Percentiles rank a stretch among this genome's conserved stretches.
Conservation (phyloP, 1,140 invertebrate species). For the Ceratina japonica region DNA sequence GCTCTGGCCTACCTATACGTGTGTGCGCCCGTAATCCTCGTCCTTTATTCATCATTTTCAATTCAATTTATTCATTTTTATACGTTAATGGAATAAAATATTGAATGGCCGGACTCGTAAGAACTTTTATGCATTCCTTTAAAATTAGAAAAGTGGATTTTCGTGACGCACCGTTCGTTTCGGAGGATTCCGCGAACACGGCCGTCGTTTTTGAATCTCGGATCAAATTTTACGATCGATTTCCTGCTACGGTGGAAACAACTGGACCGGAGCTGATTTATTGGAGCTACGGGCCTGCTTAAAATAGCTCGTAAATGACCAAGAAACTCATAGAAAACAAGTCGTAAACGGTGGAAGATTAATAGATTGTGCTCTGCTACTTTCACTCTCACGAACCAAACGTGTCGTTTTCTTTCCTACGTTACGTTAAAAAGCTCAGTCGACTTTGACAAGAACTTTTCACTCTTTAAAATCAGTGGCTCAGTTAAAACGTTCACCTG, state of each 20-base stretch:
- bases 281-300: constrained; percentile 28
- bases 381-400: background rate
- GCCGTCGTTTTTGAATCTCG: constrained; percentile 28
- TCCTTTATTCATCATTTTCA: too few relatives aligned
- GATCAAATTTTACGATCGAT: constrained; percentile 67
- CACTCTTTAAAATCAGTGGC: background rate
- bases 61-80: too few relatives aligned
- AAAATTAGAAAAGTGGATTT: constrained; percentile 25
- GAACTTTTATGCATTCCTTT: background rate
- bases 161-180: constrained; percentile 30
- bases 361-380: constrained; percentile 56
- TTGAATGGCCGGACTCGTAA: too few relatives aligned
- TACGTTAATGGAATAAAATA: too few relatives aligned
- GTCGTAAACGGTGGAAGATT: constrained; percentile 61
- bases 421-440: background rate
- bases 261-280: constrained; percentile 58
- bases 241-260: constrained; percentile 52
- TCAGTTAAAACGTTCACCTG: background rate
- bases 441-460: too few relatives aligned
- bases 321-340: constrained; percentile 54
- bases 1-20: too few relatives aligned
- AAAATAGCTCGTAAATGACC: constrained; percentile 53
- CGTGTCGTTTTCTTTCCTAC: background rate
- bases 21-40: too few relatives aligned
- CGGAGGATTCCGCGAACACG: constrained; percentile 12